Conservation (phyloP, 2,113 vertebrate species). For the Bagarius yarrelli region DNA sequence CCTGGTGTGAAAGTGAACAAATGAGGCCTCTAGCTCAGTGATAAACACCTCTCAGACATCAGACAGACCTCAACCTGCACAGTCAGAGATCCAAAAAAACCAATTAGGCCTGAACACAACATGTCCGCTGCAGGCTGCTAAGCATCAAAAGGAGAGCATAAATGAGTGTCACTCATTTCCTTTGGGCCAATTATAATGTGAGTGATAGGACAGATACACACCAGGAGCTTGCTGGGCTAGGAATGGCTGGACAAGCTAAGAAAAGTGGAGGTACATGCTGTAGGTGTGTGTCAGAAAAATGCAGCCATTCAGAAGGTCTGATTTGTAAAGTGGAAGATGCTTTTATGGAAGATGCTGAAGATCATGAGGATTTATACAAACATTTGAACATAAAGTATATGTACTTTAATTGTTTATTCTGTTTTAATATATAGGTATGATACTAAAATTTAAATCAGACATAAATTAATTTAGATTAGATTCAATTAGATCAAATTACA, state of each 20-base stretch:
- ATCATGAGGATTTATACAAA: not conserved
- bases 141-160: conserved; percentile 35
- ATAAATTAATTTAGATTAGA: not conserved
- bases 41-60: conserved; percentile 47
- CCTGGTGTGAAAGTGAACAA: conserved; percentile 50
- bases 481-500: not conserved
- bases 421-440: conserved; percentile 10
- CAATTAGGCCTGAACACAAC: conserved; percentile 48
- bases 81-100: conserved; percentile 37
- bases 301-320: not conserved
- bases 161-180: conserved; percentile 31
- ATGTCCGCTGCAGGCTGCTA: conserved; percentile 37
- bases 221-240: conserved; percentile 1
- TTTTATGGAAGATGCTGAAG: not conserved
- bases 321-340: not conserved
- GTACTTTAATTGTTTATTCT: not conserved
- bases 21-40: conserved; percentile 41
- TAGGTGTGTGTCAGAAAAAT: not conserved
- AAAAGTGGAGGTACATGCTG: not conserved
- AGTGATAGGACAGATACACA: conserved; percentile 30
- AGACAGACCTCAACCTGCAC: conserved; percentile 46
- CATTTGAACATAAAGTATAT: not conserved
- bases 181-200: conserved; percentile 32
- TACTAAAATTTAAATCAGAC: no score
- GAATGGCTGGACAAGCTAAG: not conserved